Conservation (phyloP, 2,797 vertebrate species). For the Gymnoscopelus braueri region DNA sequence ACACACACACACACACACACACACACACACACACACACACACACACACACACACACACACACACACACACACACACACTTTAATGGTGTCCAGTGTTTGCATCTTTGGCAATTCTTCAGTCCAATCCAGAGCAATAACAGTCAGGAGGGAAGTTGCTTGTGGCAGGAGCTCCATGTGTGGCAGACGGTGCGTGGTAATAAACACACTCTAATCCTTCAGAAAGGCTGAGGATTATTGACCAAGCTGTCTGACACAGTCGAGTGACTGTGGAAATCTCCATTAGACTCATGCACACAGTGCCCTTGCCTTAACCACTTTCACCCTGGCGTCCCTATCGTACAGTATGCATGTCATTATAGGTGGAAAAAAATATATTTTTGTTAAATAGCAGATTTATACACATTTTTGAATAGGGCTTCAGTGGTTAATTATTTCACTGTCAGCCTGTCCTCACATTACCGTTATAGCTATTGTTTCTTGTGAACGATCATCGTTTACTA, state of each 20-base stretch:
- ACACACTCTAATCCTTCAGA: constrained; percentile 79
- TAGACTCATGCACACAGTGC: constrained; percentile 60
- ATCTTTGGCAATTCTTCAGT: constrained; percentile 6
- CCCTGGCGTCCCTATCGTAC: constrained; percentile 43
- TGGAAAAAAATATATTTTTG: no score
- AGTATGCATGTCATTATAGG: background rate
- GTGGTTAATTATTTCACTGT: no score
- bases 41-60: constrained; percentile 12
- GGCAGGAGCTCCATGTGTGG: constrained; percentile 70
- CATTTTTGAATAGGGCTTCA: background rate
- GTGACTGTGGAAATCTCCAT: constrained; percentile 62
- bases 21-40: constrained; percentile 1
- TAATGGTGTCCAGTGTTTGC: no score
- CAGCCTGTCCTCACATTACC: constrained; percentile 38
- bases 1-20: constrained; percentile 2
- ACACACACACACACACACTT: constrained; percentile 11
- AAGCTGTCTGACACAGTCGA: constrained; percentile 81
- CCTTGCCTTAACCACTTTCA: constrained; percentile 69
- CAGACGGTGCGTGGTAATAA: constrained; percentile 78
- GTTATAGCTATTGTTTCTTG: constrained; percentile 29
- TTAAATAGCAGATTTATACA: background rate
- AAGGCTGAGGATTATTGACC: constrained; percentile 81
- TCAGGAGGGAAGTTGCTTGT: constrained; percentile 60
- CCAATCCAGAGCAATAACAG: constrained; percentile 33
- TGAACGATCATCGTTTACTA: constrained; percentile 31